Base-by-base conservation (phyloP, 2,888 invertebrate species). In the Aporophyla nigra region DNA sequence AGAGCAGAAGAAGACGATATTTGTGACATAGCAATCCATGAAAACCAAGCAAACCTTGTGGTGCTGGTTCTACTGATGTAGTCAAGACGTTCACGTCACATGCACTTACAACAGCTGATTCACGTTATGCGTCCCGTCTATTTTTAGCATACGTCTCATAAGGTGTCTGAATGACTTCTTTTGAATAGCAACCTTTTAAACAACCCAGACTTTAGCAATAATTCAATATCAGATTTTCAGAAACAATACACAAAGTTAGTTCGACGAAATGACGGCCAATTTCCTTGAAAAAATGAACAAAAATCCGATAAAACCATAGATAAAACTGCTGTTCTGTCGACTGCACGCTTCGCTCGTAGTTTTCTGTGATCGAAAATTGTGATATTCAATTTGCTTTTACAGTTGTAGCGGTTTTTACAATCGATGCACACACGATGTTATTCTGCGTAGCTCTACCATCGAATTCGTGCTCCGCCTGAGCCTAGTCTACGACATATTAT, bases 81-180 rank as follows among this genome's bases (percentile, higher is more conserved):
- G 83, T 81, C 80, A 83, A 85, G 72, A 82, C 76, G 76, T 73
- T 88, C 82, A 89, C 89, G 89, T 89, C 87, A 89, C 85, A 87
- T 91, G 91, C 90, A 91, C 88, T 90, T 90, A 90, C 87, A 92
- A 92, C 80, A 93, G 93, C 94, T 95, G 94, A 94, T 92, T 93
- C 94, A 93, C 90, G 84, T 87, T 89, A 88, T 92, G 86, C 89
- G 92, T 92, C 89, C 90, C 74, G 78, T 90, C 93, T 95, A 95
- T 94, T 93, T 94, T 93, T 94, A 95, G 92, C 76, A 65, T 58
- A 74, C 81, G 91, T 91, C 90, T 93, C 92, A 92, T 89, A 88
- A 87, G 86, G 81, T 88, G 91, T 89, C 87, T 90, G 88, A 88
- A 85, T 86, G 86, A 86, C 81, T 81, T 84, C 77, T 84, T 85